These are phyloP conservation scores for Pipistrellus pygmaeus DNA, from an alignment of 2,797 vertebrate genomes.

Conservation along the genomic window DNA sequence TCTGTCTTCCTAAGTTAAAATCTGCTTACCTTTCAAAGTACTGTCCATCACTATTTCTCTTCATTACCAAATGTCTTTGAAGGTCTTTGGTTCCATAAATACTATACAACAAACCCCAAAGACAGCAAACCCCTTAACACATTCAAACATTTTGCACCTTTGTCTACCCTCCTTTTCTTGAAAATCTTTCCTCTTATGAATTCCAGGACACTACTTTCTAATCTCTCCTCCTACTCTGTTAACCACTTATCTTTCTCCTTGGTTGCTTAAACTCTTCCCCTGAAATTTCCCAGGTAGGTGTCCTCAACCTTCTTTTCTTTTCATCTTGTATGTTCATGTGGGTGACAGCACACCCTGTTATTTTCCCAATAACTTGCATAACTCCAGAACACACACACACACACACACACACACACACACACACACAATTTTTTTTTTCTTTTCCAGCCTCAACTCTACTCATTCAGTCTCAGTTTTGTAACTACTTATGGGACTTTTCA, in stretches of 20 bases:
- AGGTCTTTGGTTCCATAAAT: slow-evolving; percentile 17
- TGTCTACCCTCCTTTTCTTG: background rate
- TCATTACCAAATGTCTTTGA: background rate
- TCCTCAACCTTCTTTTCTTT: background rate
- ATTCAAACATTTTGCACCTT: background rate
- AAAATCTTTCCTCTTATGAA: background rate
- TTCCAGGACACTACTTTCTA: background rate
- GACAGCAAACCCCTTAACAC: background rate
- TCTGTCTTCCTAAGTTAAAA: background rate
- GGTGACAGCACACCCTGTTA: background rate
- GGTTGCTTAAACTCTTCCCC: background rate
- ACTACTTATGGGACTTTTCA: background rate
- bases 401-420: too few species aligned
- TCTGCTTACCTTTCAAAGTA: background rate
- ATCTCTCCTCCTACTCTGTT: background rate
- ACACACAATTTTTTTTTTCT: too few species aligned
- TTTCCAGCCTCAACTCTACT: background rate
- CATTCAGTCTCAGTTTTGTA: background rate
- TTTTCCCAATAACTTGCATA: background rate
- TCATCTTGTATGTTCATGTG: background rate
- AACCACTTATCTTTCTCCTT: background rate
- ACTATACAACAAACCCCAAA: background rate
- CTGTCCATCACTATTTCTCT: background rate
- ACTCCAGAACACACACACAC: background rate
- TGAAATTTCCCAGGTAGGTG: background rate